Evolutionary conservation across 2,113 vertebrate genomes (phyloP).

Genomic region (Carassius auratus): DNA sequence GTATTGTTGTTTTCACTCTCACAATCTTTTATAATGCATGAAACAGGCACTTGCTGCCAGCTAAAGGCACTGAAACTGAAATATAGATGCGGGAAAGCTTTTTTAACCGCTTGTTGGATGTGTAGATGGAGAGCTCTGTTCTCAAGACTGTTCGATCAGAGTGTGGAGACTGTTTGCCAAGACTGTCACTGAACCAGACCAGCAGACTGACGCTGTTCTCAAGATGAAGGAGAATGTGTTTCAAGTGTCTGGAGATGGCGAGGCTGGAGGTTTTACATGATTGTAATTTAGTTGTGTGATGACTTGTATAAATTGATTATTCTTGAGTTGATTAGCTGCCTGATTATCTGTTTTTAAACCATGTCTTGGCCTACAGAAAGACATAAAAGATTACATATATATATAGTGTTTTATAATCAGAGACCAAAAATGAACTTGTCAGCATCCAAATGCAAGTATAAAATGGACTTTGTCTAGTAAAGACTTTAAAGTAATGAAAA

Average conservation of each 20-base stretch:
- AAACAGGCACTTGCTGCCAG: conserved; percentile 42
- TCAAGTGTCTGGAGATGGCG: conserved; percentile 77
- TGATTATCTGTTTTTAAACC: neutral
- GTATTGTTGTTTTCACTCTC: conserved; percentile 22
- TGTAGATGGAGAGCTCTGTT: conserved; percentile 85
- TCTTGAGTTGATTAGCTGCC: neutral
- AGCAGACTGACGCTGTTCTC: conserved; percentile 71
- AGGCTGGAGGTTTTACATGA: conserved; percentile 55
- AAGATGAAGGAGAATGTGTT: conserved; percentile 91
- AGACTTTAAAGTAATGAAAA: neutral
- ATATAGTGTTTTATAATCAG: neutral
- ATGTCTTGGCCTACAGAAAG: neutral
- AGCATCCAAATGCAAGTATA: neutral
- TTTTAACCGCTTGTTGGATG: too few species aligned
- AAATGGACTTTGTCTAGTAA: neutral
- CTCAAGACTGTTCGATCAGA: conserved; percentile 93
- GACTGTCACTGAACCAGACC: conserved; percentile 65
- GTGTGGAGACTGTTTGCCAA: conserved; percentile 88
- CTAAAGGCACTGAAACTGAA: conserved; percentile 30
- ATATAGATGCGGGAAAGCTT: conserved; percentile 31
- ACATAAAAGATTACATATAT: neutral
- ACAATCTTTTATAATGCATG: conserved; percentile 51
- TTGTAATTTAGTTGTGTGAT: conserved; percentile 15
- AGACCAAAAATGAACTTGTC: neutral
- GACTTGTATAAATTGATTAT: neutral